A percentile compares a stretch with the other conserved stretches of the same genome.
These are phyloP conservation scores for Octodon degus DNA, from an alignment of 2,113 vertebrate species.

Conservation along the genomic window DNA sequence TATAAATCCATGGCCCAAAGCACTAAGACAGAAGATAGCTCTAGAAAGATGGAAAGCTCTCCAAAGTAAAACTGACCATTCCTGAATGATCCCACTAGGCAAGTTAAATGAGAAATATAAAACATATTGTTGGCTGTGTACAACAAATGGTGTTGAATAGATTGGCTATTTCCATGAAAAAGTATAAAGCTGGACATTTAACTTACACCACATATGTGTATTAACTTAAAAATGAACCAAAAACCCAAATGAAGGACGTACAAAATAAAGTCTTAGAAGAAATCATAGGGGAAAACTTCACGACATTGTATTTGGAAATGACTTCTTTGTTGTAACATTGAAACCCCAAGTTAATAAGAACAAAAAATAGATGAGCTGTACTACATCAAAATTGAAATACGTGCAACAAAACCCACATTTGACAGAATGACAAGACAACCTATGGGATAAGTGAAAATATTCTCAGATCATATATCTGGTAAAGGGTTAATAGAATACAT, in stretches of 20 bases:
- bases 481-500: background rate
- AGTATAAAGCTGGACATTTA: background rate
- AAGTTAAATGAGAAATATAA: background rate
- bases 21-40: background rate
- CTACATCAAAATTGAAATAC: background rate
- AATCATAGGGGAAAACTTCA: background rate
- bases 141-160: background rate
- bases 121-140: background rate
- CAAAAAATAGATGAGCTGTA: background rate
- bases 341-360: background rate
- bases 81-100: background rate
- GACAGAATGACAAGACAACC: background rate
- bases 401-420: background rate
- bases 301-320: background rate
- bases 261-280: background rate
- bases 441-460: background rate
- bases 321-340: background rate
- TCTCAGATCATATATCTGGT: background rate
- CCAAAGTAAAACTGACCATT: background rate
- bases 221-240: background rate
- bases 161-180: background rate
- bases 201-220: background rate
- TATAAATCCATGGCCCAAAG: background rate
- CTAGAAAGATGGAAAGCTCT: background rate
- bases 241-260: background rate